Conservation (phyloP, 2,888 invertebrate genomes). For the Serripes groenlandicus region DNA sequence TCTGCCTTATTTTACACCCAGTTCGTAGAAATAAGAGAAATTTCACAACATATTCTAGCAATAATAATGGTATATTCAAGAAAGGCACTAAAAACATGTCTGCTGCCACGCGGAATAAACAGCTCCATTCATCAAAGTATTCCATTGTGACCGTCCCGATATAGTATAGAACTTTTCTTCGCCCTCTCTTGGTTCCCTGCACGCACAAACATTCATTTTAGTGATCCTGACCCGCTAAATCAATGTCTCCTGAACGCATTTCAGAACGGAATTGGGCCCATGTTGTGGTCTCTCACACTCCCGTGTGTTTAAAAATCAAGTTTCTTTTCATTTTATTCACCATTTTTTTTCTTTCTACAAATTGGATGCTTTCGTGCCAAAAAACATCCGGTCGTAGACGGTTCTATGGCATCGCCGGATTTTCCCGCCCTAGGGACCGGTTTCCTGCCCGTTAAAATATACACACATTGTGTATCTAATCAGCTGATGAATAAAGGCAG, state of each 20-base stretch:
- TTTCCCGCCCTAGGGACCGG: constrained; percentile 54
- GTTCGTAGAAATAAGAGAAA: constrained; percentile 9
- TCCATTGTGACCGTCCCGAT: constrained; percentile 12
- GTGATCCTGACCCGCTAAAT: constrained; percentile 60
- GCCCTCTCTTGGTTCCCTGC: constrained; percentile 19
- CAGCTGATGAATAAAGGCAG: constrained; percentile 62
- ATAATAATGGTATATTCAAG: constrained; percentile 22
- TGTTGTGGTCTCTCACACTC: constrained; percentile 60
- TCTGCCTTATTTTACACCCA: constrained; percentile 12
- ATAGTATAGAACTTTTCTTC: neutral
- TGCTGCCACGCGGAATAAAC: constrained; percentile 47
- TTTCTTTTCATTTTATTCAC: constrained; percentile 71
- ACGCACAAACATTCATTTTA: constrained; percentile 60
- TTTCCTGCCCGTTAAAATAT: constrained; percentile 64
- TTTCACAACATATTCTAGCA: constrained; percentile 7
- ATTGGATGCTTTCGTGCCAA: constrained; percentile 64
- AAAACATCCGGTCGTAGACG: constrained; percentile 58
- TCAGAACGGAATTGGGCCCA: constrained; percentile 53
- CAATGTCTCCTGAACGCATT: constrained; percentile 67
- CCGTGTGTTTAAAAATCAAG: constrained; percentile 73
- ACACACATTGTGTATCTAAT: constrained; percentile 56
- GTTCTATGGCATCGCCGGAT: constrained; percentile 54
- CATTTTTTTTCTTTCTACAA: constrained; percentile 63
- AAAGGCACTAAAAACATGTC: constrained; percentile 40
- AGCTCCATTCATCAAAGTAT: constrained; percentile 46